A percentile compares a stretch with the other conserved stretches of the same genome.
Conservation (phyloP, 2,888 invertebrate genomes). For the Phasia obesa region DNA sequence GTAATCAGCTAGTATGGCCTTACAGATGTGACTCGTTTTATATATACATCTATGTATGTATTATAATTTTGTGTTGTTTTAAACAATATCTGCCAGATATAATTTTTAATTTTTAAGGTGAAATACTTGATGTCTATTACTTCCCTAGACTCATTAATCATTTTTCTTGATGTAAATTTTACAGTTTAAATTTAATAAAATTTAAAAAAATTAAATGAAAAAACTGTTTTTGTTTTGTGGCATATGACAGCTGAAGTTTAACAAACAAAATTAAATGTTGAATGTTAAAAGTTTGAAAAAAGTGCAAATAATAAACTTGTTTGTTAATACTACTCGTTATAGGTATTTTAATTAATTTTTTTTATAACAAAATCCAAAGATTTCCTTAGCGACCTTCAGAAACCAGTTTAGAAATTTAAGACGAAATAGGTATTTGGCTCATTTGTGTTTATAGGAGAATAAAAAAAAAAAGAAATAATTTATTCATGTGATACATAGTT, state of each 20-base stretch:
- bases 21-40: too few species aligned
- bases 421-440: constrained; percentile 32
- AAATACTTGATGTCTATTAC: too few species aligned
- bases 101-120: too few species aligned
- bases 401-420: constrained; percentile 8
- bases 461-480: neutral
- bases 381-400: constrained; percentile 14
- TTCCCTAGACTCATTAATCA: neutral
- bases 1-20: too few species aligned
- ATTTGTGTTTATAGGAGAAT: constrained; percentile 3
- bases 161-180: neutral
- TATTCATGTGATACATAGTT: neutral
- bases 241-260: neutral
- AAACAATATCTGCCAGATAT: too few species aligned
- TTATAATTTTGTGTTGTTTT: too few species aligned
- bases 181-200: neutral
- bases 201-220: neutral
- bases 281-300: neutral
- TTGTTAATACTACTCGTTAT: too few species aligned
- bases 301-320: too few species aligned
- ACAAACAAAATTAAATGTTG: neutral
- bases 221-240: neutral
- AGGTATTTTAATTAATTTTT: neutral
- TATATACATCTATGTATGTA: too few species aligned
- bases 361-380: neutral